Evolutionary conservation across 2,888 invertebrate species (phyloP), one percentile per base, ranked within the genome.

Genomic region (Campaea margaritaria): DNA sequence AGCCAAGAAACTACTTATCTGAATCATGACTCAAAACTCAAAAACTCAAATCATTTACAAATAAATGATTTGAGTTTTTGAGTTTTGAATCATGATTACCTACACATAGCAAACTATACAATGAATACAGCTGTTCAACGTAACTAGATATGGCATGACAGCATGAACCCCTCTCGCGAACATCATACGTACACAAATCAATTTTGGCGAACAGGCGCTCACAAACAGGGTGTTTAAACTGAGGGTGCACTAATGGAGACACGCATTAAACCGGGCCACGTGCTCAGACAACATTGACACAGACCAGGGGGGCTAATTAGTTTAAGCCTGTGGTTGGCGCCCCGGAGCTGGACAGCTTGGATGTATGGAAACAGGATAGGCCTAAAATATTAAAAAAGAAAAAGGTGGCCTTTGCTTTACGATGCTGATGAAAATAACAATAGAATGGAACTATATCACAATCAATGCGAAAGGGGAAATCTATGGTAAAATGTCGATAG

Each of bases 161-260:
- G n/a, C 21, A 38, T 34, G 41, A 67, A 69, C 72, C 78, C 76
- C 72, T 71, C 39, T 42, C 27, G 47, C 66, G 68, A 70, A 80
- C 73, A 76, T 74, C 79, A 79, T 79, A 81, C 77, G 79, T 74
- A 78, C 85, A 89, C 89, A 86, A 91, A 91, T 91, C 89, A 90
- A 92, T 90, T 92, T 91, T 87, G 79, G 89, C 89, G 86, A 89
- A 86, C 89, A 87, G 14, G 2, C 85, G 86, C 82, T 82, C 49
- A 83, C 82, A 84, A 79, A 82, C 81, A 75, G 79, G 74, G 81
- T 87, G 89, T 89, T 86, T 86, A 87, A 87, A 89, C 83, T 86
- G 76, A 82, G 90, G 89, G 89, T 80, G 76, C 73, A 69, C 88
- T 92, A 92, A 92, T 92, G 91, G 91, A 92, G 91, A 91, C 91